phyloP scores from a whole-genome alignment of 1,140 invertebrate species.

The Hylaeus anthracinus region DNA sequence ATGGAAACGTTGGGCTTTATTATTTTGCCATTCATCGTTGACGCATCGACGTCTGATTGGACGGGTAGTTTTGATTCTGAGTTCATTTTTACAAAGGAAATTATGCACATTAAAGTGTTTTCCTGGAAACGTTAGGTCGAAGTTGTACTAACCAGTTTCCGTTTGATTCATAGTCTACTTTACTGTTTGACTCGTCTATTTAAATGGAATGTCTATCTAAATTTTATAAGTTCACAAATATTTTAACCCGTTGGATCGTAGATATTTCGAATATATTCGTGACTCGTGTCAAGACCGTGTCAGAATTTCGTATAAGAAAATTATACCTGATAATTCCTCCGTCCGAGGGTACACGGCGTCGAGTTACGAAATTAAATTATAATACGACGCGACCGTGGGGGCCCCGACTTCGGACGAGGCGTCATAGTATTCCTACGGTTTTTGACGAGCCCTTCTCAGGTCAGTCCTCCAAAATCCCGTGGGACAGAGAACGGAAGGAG shows the following conservation, averaged over 20 bases:
- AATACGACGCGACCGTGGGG: constrained; percentile 57
- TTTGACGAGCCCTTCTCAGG: constrained; percentile 46
- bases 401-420: constrained; percentile 41
- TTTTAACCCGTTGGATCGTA: too few species aligned
- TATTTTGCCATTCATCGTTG: too few species aligned
- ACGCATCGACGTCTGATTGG: background rate
- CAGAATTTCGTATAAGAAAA: constrained; percentile 38
- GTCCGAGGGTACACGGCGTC: constrained; percentile 61
- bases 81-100: too few species aligned
- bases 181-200: too few species aligned
- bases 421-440: constrained; percentile 26
- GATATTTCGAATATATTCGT: too few species aligned
- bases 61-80: too few species aligned
- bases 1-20: constrained; percentile 5
- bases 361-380: constrained; percentile 77
- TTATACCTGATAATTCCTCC: constrained; percentile 61
- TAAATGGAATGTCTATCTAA: too few species aligned
- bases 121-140: too few species aligned
- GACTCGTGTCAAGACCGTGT: constrained; percentile 6
- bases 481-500: constrained; percentile 43
- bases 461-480: constrained; percentile 46
- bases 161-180: too few species aligned
- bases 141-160: too few species aligned
- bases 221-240: too few species aligned
- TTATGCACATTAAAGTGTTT: too few species aligned